Evolutionary conservation across 2,888 invertebrate species (phyloP), one percentile per base, ranked within the genome.

Genomic region (Scaptomyza cyrtandrae): DNA sequence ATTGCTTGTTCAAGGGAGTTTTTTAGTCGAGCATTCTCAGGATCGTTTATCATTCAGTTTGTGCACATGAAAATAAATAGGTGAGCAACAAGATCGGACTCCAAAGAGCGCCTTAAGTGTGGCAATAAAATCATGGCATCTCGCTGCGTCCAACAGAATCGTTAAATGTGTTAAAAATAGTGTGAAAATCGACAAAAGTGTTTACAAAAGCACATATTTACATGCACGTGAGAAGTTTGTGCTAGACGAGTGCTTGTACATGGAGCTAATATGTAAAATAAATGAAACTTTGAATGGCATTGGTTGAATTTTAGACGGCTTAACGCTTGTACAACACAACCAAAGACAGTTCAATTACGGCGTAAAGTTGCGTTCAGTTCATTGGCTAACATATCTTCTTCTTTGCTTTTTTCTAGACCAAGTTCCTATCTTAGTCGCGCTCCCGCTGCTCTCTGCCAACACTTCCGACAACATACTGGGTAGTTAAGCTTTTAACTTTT

Each of bases 311-410:
- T 79, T 70, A 69, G 83, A 85, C 75, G 86, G 74, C 69, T 83
- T 73, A 78, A 75, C 68, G 75, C 69, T 60, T 66, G 72, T 66
- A 58, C 76, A 67, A 65, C 68, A 71, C 69, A 83, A 76, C 71
- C 82, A 75, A 82, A 80, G 87, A 87, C 87, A 87, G 82, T 89
- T 86, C 89, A 86, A 87, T 89, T 86, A 85, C 86, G 86, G 83
- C 89, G 86, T 87, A 80, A 89, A 89, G 85, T 85, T 82, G 75
- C 69, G 74, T 69, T 73, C 11, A 27, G 39, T 14, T 7, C 39
- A 57, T 57, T 58, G 56, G 75, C 64, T 24, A 14, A 24, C 31
- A 39, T 16, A 48, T 16, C n/a, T 52, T 43, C 57, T 41, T 16
- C 41, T 41, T 41, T 5, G 7, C n/a, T 5, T 10, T 41, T 6